Conservation (phyloP, 2,888 invertebrate species). For the Papilio gigon region DNA sequence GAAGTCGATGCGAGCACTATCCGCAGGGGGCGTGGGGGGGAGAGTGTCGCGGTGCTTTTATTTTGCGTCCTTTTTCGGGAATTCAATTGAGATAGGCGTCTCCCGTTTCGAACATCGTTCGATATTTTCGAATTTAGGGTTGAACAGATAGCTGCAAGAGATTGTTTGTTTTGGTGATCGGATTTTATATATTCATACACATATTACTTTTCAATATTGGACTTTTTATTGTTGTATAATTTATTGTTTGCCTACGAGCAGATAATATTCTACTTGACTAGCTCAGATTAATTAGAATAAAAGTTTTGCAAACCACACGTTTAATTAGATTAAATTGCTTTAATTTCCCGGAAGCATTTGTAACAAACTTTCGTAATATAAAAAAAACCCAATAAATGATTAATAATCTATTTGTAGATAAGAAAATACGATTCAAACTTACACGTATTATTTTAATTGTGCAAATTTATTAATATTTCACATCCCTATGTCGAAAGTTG, state of each 20-base stretch:
- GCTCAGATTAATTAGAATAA: background rate
- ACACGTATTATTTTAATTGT: background rate
- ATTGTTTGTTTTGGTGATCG: conserved; percentile 11
- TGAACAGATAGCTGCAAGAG: conserved; percentile 48
- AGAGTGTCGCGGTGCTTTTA: conserved; percentile 63
- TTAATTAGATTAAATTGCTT: background rate
- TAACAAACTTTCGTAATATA: background rate
- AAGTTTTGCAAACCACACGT: background rate
- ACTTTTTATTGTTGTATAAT: background rate
- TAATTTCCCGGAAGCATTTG: too few relatives aligned
- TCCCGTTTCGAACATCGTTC: conserved; percentile 69
- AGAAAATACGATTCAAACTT: background rate
- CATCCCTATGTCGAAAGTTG: conserved; percentile 65
- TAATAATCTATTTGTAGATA: background rate
- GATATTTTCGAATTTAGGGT: conserved; percentile 73
- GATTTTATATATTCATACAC: conserved; percentile 3
- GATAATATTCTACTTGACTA: background rate
- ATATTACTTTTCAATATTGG: background rate
- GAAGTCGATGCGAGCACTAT: conserved; percentile 65
- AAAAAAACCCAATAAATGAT: background rate
- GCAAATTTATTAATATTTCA: conserved; percentile 26
- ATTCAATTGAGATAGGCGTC: conserved; percentile 81
- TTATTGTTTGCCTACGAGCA: background rate
- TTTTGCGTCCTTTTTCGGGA: conserved; percentile 77
- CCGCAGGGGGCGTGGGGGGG: conserved; percentile 62